phyloP scores from a whole-genome alignment of 2,113 vertebrate species.

The Chloropsis cyanopogon region DNA sequence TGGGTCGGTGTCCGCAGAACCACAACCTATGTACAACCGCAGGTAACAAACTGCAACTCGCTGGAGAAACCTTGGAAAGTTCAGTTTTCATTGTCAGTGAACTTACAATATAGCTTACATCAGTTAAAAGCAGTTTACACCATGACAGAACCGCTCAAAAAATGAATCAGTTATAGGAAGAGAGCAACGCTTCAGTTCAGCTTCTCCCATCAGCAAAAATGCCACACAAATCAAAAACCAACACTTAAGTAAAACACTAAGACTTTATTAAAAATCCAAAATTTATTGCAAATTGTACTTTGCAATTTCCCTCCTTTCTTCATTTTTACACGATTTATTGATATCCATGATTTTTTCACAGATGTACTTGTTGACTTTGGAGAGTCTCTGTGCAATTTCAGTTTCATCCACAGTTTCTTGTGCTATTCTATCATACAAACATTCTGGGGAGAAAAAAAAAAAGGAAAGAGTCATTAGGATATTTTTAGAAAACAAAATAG shows the following conservation, averaged over 20 bases:
- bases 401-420: slow-evolving; percentile 98
- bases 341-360: slow-evolving; percentile 99
- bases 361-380: slow-evolving; percentile 99
- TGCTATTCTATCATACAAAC: slow-evolving; percentile 98
- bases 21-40: not conserved
- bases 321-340: slow-evolving; percentile 99
- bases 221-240: slow-evolving; percentile 56
- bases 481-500: slow-evolving; percentile 35
- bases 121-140: slow-evolving; percentile 21
- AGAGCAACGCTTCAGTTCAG: not conserved
- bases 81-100: not conserved
- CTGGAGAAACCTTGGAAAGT: slow-evolving; percentile 1
- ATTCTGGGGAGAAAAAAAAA: slow-evolving; percentile 79
- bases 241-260: slow-evolving; percentile 71
- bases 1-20: not conserved
- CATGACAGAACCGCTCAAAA: slow-evolving; percentile 11
- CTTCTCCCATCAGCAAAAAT: slow-evolving; percentile 21
- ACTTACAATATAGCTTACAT: slow-evolving; percentile 8
- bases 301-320: slow-evolving; percentile 93
- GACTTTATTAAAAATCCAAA: slow-evolving; percentile 79
- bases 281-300: slow-evolving; percentile 88
- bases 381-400: slow-evolving; percentile 98
- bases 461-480: slow-evolving; percentile 34
- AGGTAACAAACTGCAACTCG: not conserved
- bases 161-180: not conserved